Evolutionary conservation across 2,113 vertebrate species (phyloP), one percentile per base, ranked within the genome.

Genomic region (Sorex fumeus): DNA sequence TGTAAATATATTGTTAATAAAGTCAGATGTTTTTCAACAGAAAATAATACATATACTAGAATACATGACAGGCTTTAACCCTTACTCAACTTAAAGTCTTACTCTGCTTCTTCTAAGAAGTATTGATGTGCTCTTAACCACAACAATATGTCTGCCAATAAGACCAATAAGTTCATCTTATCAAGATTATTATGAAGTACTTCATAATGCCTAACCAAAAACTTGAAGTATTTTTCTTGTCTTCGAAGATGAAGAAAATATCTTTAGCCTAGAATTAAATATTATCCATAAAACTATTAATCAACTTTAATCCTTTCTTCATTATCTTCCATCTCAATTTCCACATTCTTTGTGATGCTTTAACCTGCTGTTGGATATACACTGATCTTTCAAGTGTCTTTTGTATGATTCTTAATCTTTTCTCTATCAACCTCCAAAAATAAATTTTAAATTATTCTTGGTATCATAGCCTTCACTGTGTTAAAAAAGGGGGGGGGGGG

Each of bases 1-100:
- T 27, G 27, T 85, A 78, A 77, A 84, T 69, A 16, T 53, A 69
- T 62, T 90, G 40, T 81, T 72, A 71, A 40, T 40, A 40, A 40
- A 40, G 40, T 40, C 9, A 25, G 1, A 10, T 50, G 34, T 69
- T 75, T 81, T 19, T 70, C 76, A 83, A 74, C 27, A 69, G 57
- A 50, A 80, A 82, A 70, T 57, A 57, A 40, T 43, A 62, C 8
- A 69, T 34, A 25, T 25, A 69, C 53, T 8, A 88, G 66, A 85
- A 72, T 40, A 2, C 2, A 8, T 53, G 21, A 40, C 15, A 21
- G n/a, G 4, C 19, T 84, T 76, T 72, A 66, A 47, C 18, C 21
- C 15, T 78, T 34, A 18, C 16, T 36, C 19, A 18, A 53, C 27
- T 1, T 23, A 7, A 30, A 32, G 10, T 32, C 43, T 25, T 47